These are phyloP conservation scores for Halesus radiatus DNA, from an alignment of 1,140 invertebrate species.

Conservation along the genomic window DNA sequence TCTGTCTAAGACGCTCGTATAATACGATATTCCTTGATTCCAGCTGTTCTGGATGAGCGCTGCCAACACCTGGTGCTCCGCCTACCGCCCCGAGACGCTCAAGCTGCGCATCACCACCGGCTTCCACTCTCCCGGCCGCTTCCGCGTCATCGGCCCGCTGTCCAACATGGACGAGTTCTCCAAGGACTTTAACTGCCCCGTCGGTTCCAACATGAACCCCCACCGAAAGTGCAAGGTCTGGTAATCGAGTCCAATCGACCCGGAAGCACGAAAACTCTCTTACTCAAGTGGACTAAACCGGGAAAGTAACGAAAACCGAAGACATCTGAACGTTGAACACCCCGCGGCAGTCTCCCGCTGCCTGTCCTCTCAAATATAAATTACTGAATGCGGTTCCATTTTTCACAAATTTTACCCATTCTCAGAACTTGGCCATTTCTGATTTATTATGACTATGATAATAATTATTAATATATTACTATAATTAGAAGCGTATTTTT, in stretches of 20 bases:
- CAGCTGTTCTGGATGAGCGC: conserved; percentile 79
- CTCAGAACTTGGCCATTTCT: no score
- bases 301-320: not conserved
- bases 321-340: not conserved
- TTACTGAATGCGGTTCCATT: no score
- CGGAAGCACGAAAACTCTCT: no score
- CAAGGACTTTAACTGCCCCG: conserved; percentile 88
- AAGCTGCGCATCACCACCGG: conserved; percentile 83
- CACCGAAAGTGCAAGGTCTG: conserved; percentile 87
- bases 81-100: conserved; percentile 77
- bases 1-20: no score
- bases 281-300: no score
- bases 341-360: no score
- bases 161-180: conserved; percentile 93
- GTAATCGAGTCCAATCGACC: conserved; percentile 65
- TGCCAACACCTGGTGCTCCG: conserved; percentile 74
- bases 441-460: no score
- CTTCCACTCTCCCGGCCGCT: conserved; percentile 83
- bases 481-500: no score
- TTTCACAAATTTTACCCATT: no score
- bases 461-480: no score
- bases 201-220: conserved; percentile 89
- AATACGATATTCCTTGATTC: conserved; percentile 9
- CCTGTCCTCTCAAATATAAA: no score
- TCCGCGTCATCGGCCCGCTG: conserved; percentile 89